These are phyloP conservation scores for Torymus texanus DNA, from an alignment of 2,888 invertebrate species.

Conservation along the genomic window DNA sequence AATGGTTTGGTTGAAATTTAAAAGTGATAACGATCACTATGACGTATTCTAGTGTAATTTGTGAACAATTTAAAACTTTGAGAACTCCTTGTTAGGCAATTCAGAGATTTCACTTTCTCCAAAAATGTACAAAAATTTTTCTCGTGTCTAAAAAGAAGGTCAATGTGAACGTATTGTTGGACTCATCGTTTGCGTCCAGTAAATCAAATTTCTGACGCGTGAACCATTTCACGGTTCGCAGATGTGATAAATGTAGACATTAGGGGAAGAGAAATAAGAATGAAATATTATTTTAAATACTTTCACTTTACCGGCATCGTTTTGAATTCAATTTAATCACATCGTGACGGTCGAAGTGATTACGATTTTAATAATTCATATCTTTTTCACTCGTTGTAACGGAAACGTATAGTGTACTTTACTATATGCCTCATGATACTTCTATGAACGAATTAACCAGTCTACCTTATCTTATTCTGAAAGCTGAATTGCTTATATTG, in stretches of 20 bases:
- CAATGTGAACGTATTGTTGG: no score
- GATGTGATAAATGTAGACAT: slow-evolving; percentile 27
- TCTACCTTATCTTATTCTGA: not conserved
- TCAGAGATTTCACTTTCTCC: slow-evolving; percentile 1
- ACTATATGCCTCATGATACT: slow-evolving; percentile 9
- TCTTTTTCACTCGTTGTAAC: slow-evolving; percentile 11
- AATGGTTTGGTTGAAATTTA: no score
- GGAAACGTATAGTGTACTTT: slow-evolving; percentile 23
- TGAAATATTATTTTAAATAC: slow-evolving; percentile 18
- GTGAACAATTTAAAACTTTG: no score
- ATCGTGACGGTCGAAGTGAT: slow-evolving; percentile 10
- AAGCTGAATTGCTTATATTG: not conserved
- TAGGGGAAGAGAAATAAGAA: not conserved
- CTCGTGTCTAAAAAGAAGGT: no score
- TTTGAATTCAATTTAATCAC: slow-evolving; percentile 22
- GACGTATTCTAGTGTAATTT: no score
- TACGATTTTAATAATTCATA: slow-evolving; percentile 40
- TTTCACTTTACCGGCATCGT: slow-evolving; percentile 20
- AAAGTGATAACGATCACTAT: no score
- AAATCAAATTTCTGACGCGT: slow-evolving; percentile 28
- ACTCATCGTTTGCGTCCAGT: not conserved
- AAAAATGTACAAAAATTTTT: not conserved
- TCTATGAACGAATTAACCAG: slow-evolving; percentile 20
- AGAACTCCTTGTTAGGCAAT: not conserved
- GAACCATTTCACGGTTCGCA: slow-evolving; percentile 26